Evolutionary conservation across 2,797 vertebrate genomes (phyloP).

Genomic region (Zenarchopterus dispar): DNA sequence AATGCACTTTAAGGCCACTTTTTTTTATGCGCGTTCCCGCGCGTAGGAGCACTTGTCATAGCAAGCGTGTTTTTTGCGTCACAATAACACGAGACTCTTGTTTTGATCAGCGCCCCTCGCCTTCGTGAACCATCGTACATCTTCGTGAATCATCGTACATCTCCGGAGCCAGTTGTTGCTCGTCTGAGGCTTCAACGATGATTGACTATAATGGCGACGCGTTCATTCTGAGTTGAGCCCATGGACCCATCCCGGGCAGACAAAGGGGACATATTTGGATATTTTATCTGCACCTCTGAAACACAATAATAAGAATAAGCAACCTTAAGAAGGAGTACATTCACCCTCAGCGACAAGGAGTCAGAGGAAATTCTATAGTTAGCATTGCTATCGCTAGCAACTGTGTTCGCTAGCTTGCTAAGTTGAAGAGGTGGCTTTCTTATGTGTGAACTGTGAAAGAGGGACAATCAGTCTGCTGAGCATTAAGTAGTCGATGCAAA

Average conservation of each 20-base stretch:
- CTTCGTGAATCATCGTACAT: slow-evolving; percentile 69
- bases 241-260: slow-evolving; percentile 61
- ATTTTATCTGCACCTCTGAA: slow-evolving; percentile 8
- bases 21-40: too few relatives aligned
- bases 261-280: slow-evolving; percentile 45
- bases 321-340: slow-evolving; percentile 22
- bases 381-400: slow-evolving; percentile 68
- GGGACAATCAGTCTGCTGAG: slow-evolving; percentile 28
- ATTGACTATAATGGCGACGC: slow-evolving; percentile 87
- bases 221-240: slow-evolving; percentile 75
- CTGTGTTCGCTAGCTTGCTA: slow-evolving; percentile 69
- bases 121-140: slow-evolving; percentile 71
- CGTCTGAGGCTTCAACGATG: slow-evolving; percentile 66
- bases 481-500: slow-evolving; percentile 22
- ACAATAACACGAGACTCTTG: not conserved
- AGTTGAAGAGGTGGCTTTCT: slow-evolving; percentile 78
- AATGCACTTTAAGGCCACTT: too few relatives aligned
- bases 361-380: slow-evolving; percentile 54
- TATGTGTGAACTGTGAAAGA: slow-evolving; percentile 60
- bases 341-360: slow-evolving; percentile 36
- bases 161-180: slow-evolving; percentile 74
- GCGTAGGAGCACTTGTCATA: too few relatives aligned
- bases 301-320: slow-evolving; percentile 23
- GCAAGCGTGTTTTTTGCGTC: too few relatives aligned
- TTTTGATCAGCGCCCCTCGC: slow-evolving; percentile 18